Conservation (phyloP, 1,140 invertebrate species). For the Heliconius melpomene region DNA sequence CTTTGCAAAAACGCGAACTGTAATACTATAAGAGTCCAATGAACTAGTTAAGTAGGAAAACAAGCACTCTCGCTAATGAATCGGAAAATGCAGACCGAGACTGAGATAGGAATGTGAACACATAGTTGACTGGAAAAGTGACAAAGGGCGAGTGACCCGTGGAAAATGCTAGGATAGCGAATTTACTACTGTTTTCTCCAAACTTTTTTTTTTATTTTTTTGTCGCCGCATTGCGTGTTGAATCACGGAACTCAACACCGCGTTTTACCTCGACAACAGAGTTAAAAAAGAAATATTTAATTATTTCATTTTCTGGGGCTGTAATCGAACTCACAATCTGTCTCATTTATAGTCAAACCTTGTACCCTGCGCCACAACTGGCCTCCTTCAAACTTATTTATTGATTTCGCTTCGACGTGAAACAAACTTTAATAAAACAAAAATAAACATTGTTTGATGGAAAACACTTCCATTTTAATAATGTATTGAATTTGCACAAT, state of each 20-base stretch:
- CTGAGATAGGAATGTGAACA: constrained; percentile 19
- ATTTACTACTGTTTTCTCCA: background rate
- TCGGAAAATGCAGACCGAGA: constrained; percentile 20
- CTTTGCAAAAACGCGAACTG: background rate
- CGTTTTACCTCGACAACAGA: too few relatives aligned
- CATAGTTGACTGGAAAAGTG: constrained; percentile 15
- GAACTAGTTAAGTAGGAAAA: constrained; percentile 29
- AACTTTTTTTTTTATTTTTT: too few relatives aligned
- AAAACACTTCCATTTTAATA: background rate
- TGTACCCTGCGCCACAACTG: too few relatives aligned
- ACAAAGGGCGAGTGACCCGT: constrained; percentile 28
- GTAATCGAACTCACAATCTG: too few relatives aligned
- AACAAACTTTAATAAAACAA: background rate
- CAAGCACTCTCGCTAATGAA: constrained; percentile 32
- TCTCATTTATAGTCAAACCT: too few relatives aligned
- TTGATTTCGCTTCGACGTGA: background rate
- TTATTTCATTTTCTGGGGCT: too few relatives aligned
- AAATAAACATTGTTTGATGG: background rate
- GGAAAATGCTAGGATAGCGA: background rate
- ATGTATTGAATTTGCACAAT: background rate
- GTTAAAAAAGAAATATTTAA: too few relatives aligned
- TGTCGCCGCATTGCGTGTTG: too few relatives aligned
- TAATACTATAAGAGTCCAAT: constrained; percentile 7
- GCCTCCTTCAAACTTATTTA: background rate
- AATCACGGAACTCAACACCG: too few relatives aligned